Evolutionary conservation across 2,797 vertebrate genomes (phyloP).

Genomic region (Sciaenops ocellatus): DNA sequence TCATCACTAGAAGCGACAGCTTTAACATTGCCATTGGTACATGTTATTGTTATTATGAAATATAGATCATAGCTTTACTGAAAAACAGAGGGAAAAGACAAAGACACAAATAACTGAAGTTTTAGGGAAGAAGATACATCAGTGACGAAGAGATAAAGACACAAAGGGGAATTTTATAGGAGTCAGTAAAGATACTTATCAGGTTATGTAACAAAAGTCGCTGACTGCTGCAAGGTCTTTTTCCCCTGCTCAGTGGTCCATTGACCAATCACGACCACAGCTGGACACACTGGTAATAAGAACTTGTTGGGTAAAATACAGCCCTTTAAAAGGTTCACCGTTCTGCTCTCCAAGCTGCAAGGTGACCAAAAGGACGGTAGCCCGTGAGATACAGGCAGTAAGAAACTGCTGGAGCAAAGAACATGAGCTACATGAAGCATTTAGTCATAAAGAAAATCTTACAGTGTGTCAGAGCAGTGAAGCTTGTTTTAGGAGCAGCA

Average conservation of each 20-base stretch:
- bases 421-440: slow-evolving; percentile 56
- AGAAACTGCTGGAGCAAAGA: slow-evolving; percentile 31
- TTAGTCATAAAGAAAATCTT: slow-evolving; percentile 61
- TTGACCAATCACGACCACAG: slow-evolving; percentile 63
- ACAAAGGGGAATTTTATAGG: slow-evolving; percentile 44
- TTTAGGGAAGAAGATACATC: slow-evolving; percentile 8
- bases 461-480: slow-evolving; percentile 27
- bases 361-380: slow-evolving; percentile 72
- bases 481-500: slow-evolving; percentile 44
- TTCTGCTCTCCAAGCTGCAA: slow-evolving; percentile 64
- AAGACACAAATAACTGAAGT: neutral
- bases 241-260: slow-evolving; percentile 58
- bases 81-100: neutral
- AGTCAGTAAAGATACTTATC: slow-evolving; percentile 55
- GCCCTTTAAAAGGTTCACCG: slow-evolving; percentile 53
- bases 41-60: neutral
- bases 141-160: slow-evolving; percentile 28
- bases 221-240: slow-evolving; percentile 71
- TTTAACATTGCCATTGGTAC: neutral
- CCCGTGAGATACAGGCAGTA: slow-evolving; percentile 50
- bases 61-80: accelerated
- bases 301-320: slow-evolving; percentile 74
- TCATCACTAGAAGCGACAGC: neutral
- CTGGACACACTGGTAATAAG: slow-evolving; percentile 73
- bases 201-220: slow-evolving; percentile 56